Evolutionary conservation across 2,797 vertebrate species (phyloP).

Genomic region (Alcedo atthis): DNA sequence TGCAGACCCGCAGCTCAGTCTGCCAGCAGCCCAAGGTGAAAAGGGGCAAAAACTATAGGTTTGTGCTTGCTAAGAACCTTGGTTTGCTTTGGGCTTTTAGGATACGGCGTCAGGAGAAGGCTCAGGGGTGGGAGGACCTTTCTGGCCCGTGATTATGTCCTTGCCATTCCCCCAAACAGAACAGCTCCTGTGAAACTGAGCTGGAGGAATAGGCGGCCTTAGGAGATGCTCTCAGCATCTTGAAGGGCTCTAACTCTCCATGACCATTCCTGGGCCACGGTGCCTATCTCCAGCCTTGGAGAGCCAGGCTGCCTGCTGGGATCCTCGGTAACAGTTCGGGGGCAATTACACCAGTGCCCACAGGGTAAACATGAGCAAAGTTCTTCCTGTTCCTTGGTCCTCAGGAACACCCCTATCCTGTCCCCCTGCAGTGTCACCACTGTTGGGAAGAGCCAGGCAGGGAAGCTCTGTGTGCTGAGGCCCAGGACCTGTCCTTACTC

Average conservation of each 20-base stretch:
- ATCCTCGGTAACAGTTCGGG: background rate
- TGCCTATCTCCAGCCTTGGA: background rate
- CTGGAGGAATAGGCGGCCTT: too few relatives aligned
- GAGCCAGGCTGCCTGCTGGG: background rate
- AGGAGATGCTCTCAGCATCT: background rate
- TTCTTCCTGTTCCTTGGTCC: background rate
- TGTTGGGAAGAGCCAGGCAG: background rate
- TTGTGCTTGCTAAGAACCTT: fast-evolving
- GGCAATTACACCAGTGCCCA: fast-evolving
- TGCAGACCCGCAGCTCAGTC: background rate
- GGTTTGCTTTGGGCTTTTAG: background rate
- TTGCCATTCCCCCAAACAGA: background rate
- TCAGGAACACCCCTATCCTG: fast-evolving
- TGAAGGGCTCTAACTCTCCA: background rate
- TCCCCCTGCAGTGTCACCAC: background rate
- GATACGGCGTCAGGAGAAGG: background rate
- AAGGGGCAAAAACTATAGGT: fast-evolving
- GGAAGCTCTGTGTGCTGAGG: background rate
- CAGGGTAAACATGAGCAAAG: fast-evolving
- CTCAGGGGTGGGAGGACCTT: fast-evolving
- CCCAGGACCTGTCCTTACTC: background rate
- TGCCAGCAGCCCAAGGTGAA: fast-evolving
- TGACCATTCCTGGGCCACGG: fast-evolving
- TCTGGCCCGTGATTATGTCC: background rate
- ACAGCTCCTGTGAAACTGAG: background rate